Evolutionary conservation across 2,888 invertebrate species (phyloP), one percentile per base, ranked within the genome.

Genomic region (Cataglyphis rosenhaueri): DNA sequence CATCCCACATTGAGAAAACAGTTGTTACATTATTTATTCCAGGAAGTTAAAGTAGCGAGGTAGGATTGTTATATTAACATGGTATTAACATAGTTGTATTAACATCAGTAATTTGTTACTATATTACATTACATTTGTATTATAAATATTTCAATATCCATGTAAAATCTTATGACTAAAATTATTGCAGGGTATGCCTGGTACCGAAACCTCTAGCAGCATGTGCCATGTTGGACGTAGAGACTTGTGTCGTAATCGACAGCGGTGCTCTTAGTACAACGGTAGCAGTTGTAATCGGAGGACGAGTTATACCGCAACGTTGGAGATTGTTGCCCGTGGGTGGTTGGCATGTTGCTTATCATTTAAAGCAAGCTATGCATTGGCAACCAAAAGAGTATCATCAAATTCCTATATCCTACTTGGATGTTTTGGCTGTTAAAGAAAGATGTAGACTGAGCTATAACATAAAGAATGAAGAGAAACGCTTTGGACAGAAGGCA

Each of bases 241-340:
- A 95, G 83, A 95, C 95, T 15, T 95, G 95, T 74, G 92, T 95
- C 18, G 94, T 95, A n/a, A 92, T 95, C 35, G 95, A 95, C 78
- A 95, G 95, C 85, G 95, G 95, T 66, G 95, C 95, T 68, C 85
- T 94, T 18, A 95, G 93, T 83, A 95, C 95, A 61, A 94, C 94
- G 8, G 95, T 95, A 3, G 94, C 94, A 21, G 94, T 95, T 64
- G 94, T 95, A 12, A 92, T 95, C 55, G 93, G 94, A 41, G 94
- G 95, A n/a, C 89, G 94, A 65, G 94, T 94, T 10, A 93, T 94
- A 81, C 93, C 94, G 3, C 92, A 93, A 70, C 92, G 94, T 9
- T 94, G 94, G 93, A 91, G 91, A 86, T 88, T 94, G 35, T 88
- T 94, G 83, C 94, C 94, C 35, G 93, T 95, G n/a, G 95, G 95